Percentiles rank a stretch among this genome's conserved stretches.
These are phyloP conservation scores for Actinia tenebrosa DNA, from an alignment of 64 coral and sea anemone species.

Conservation along the genomic window DNA sequence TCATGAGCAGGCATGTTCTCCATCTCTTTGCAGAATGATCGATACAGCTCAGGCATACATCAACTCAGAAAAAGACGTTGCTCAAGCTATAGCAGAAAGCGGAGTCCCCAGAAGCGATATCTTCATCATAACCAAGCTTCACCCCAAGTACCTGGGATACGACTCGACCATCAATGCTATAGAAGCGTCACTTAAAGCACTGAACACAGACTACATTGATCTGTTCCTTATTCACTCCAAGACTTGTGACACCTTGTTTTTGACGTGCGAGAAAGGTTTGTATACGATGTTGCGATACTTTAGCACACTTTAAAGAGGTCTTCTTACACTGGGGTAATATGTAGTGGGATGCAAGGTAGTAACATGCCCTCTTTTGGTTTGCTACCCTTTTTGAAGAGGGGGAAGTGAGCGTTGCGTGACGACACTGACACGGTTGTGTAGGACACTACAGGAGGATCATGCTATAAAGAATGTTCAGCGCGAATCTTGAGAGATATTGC, in stretches of 20 bases:
- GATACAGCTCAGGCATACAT: slow-evolving; percentile 93
- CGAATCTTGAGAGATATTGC: too few species aligned
- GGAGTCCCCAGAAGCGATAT: slow-evolving; percentile 65
- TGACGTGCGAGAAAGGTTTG: slow-evolving; percentile 76
- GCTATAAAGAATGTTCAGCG: too few species aligned
- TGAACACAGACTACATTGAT: slow-evolving; percentile 94
- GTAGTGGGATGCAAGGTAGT: too few species aligned
- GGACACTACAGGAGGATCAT: too few species aligned
- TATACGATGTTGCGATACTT: slow-evolving; percentile 16
- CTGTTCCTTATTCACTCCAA: slow-evolving; percentile 91
- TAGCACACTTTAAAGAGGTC: too few species aligned
- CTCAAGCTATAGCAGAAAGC: slow-evolving; percentile 68
- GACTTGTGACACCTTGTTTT: slow-evolving; percentile 55
- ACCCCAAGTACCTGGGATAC: slow-evolving; percentile 80
- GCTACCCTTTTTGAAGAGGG: too few species aligned
- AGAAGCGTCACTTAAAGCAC: slow-evolving; percentile 66
- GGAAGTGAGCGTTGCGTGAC: too few species aligned
- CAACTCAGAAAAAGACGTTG: slow-evolving; percentile 59
- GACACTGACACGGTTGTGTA: too few species aligned
- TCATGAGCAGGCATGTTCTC: neutral
- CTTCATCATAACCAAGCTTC: slow-evolving; percentile 94
- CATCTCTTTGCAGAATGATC: slow-evolving; percentile 52
- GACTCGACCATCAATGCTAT: slow-evolving; percentile 62
- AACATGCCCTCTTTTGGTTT: too few species aligned
- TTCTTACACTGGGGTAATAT: too few species aligned